These are phyloP conservation scores for Andrena camellia DNA, from an alignment of 2,888 invertebrate species.

Conservation along the genomic window DNA sequence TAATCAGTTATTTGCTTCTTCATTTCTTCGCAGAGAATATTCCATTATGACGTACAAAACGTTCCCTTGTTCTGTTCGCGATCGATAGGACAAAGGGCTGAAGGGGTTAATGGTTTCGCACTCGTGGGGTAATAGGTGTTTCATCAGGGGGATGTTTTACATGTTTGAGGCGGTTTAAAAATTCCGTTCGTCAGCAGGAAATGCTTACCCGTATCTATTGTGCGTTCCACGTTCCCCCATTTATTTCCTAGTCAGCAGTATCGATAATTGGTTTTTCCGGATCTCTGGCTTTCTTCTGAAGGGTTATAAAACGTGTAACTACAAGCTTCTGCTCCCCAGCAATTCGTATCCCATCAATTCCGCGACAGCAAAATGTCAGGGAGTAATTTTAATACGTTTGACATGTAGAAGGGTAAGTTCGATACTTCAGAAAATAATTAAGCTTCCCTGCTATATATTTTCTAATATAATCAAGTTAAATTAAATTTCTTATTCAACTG, in stretches of 20 bases:
- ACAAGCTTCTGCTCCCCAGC: neutral
- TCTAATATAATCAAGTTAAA: too few species aligned
- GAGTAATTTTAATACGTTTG: neutral
- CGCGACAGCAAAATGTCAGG: neutral
- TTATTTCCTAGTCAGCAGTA: slow-evolving; percentile 65
- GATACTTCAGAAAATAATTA: neutral
- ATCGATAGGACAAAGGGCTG: slow-evolving; percentile 43
- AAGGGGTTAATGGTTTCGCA: slow-evolving; percentile 30
- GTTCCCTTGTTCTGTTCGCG: slow-evolving; percentile 6
- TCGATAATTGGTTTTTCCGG: slow-evolving; percentile 67
- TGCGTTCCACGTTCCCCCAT: slow-evolving; percentile 48
- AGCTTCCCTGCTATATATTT: too few species aligned
- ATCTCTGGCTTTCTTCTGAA: slow-evolving; percentile 46
- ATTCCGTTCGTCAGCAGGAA: slow-evolving; percentile 63
- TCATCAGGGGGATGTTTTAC: slow-evolving; percentile 41
- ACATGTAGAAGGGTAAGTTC: neutral
- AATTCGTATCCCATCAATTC: slow-evolving; percentile 7
- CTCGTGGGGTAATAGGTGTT: slow-evolving; percentile 37
- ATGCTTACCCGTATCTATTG: slow-evolving; percentile 31
- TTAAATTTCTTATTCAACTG: too few species aligned
- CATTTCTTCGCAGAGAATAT: neutral
- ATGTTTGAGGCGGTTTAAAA: slow-evolving; percentile 57
- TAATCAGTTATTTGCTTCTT: neutral
- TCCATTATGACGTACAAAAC: neutral
- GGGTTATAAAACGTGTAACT: slow-evolving; percentile 46